Percentiles rank a stretch among this genome's conserved stretches.
Conservation (phyloP, 2,113 vertebrate species). For the Rhabdomys dilectus region DNA sequence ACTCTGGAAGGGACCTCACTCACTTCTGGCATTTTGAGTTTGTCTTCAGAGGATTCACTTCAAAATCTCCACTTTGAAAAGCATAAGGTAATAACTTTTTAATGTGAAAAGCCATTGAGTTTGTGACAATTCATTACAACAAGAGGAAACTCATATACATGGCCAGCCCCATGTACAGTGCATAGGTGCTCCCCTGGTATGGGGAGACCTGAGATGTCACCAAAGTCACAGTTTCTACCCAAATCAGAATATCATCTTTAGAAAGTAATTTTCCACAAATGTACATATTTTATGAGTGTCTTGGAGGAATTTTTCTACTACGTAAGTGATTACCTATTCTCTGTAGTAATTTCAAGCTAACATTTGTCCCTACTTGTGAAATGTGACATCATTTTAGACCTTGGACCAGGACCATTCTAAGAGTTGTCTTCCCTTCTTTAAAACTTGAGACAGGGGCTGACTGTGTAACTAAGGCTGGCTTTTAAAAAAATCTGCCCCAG, state of each 20-base stretch:
- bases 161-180: background rate
- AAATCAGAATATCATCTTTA: background rate
- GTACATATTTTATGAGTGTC: constrained; percentile 14
- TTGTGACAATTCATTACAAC: background rate
- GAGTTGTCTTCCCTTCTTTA: background rate
- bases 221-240: background rate
- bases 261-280: background rate
- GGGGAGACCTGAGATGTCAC: background rate
- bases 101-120: background rate
- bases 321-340: background rate
- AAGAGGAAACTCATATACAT: background rate
- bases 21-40: background rate
- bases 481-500: background rate
- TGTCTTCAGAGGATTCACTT: background rate
- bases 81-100: background rate
- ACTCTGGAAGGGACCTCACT: background rate
- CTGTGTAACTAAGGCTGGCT: background rate
- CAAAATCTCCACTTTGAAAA: background rate
- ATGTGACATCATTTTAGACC: background rate
- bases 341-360: background rate
- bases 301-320: background rate
- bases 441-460: background rate
- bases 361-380: background rate
- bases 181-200: fast-evolving
- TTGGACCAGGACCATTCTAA: background rate